phyloP scores from a whole-genome alignment of 2,113 vertebrate genomes.

The Oryzias javanicus region DNA sequence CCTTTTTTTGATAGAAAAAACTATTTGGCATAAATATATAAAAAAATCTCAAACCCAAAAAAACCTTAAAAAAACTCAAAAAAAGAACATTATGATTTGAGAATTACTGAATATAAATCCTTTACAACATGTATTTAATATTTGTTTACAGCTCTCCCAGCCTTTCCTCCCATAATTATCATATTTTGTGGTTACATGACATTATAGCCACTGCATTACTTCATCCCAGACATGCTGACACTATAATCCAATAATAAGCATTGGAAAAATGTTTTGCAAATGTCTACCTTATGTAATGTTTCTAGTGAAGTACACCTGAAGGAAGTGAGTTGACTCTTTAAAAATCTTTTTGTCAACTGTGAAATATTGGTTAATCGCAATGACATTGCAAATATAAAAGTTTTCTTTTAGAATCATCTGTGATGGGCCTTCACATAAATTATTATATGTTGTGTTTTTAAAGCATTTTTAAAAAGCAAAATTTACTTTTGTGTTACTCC shows the following conservation, averaged over 20 bases:
- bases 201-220: conserved; percentile 30
- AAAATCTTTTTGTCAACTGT: no score
- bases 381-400: no score
- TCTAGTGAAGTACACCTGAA: neutral
- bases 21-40: neutral
- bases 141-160: conserved; percentile 35
- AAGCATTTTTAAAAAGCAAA: no score
- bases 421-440: no score
- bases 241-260: conserved; percentile 35
- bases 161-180: conserved; percentile 39
- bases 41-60: no score
- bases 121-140: conserved; percentile 8
- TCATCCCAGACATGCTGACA: conserved; percentile 42
- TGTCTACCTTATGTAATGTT: neutral
- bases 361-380: no score
- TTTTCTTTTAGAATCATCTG: no score
- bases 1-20: neutral
- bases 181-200: conserved; percentile 50
- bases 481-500: no score
- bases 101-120: neutral
- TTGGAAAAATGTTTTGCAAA: conserved; percentile 17
- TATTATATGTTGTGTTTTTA: no score
- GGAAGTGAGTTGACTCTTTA: no score
- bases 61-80: neutral
- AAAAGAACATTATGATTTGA: neutral